Evolutionary conservation across 2,113 vertebrate species (phyloP).

Genomic region (Laterallus jamaicensis): DNA sequence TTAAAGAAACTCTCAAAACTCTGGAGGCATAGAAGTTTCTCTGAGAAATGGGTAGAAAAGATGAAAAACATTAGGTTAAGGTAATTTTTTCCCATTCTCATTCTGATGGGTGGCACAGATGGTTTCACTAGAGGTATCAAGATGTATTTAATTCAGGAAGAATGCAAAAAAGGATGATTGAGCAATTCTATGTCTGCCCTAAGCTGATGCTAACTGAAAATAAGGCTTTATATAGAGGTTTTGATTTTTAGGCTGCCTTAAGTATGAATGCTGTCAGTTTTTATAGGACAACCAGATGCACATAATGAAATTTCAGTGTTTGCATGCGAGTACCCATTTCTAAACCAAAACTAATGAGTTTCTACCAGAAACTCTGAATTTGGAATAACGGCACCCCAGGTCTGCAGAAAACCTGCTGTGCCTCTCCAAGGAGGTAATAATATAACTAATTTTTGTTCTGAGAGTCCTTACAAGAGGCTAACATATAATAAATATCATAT

Average conservation of each 20-base stretch:
- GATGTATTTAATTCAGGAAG: not conserved
- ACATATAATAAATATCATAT: not conserved
- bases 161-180: not conserved
- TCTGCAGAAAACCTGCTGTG: not conserved
- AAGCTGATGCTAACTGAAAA: not conserved
- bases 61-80: not conserved
- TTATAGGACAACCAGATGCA: not conserved
- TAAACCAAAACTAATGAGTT: not conserved
- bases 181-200: not conserved
- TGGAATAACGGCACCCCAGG: not conserved
- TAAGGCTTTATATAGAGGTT: not conserved
- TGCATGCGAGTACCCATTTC: not conserved
- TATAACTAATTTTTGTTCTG: not conserved
- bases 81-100: not conserved
- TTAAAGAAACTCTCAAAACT: not conserved
- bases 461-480: not conserved
- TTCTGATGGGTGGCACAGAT: not conserved
- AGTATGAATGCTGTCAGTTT: not conserved
- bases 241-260: not conserved
- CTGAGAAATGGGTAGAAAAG: not conserved
- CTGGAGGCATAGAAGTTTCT: not conserved
- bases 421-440: not conserved
- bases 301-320: not conserved
- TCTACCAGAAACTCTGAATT: slow-evolving; percentile 6
- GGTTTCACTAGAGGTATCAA: not conserved